phyloP scores from a whole-genome alignment of 2,797 vertebrate species.

The Mormyrus hasselquistii region DNA sequence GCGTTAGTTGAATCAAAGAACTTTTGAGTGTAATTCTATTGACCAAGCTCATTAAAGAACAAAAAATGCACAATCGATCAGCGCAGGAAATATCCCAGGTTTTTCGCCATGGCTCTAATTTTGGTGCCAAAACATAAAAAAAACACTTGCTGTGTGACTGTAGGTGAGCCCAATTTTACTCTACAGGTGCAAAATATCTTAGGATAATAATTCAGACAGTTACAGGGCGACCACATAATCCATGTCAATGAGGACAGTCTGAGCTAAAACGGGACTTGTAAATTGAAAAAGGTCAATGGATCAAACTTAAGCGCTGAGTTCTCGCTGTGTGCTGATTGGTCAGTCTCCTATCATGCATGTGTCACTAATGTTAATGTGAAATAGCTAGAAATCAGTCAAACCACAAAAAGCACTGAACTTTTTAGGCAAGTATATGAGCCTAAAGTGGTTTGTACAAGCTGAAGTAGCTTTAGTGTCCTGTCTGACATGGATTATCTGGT shows the following conservation, averaged over 20 bases:
- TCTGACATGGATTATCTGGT: neutral
- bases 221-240: neutral
- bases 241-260: neutral
- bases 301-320: neutral
- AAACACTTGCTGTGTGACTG: neutral
- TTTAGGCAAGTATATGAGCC: neutral
- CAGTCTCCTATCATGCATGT: neutral
- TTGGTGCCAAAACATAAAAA: neutral
- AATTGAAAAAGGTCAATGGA: neutral
- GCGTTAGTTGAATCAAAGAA: neutral
- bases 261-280: neutral
- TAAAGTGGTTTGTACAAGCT: neutral
- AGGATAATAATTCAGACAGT: neutral
- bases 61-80: neutral
- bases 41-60: neutral
- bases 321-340: neutral
- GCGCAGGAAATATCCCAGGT: neutral
- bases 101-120: neutral
- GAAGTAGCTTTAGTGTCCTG: neutral
- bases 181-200: neutral
- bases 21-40: neutral
- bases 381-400: neutral
- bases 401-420: neutral
- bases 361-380: neutral
- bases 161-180: neutral